Conservation (phyloP, 2,888 invertebrate genomes). For the Portevinia maculata region DNA sequence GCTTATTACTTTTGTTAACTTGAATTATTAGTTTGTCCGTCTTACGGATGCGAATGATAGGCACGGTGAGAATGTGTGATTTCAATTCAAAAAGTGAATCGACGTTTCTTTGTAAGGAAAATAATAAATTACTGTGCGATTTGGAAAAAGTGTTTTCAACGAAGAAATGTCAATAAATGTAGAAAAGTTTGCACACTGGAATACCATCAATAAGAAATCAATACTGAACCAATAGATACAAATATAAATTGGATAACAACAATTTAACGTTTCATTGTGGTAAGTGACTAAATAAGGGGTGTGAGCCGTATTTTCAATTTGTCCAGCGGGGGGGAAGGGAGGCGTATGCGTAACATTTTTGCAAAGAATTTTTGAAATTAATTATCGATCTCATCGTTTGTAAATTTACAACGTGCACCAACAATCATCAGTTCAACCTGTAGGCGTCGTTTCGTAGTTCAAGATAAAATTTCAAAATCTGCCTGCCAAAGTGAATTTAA, state of each 20-base stretch:
- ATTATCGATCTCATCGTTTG: background rate
- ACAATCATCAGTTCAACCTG: background rate
- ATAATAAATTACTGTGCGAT: slow-evolving; percentile 35
- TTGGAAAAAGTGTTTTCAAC: slow-evolving; percentile 3
- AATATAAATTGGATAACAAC: slow-evolving; percentile 22
- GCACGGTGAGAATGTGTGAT: slow-evolving; percentile 16
- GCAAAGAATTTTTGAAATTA: background rate
- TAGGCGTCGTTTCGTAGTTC: background rate
- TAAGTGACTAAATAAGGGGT: slow-evolving; percentile 21
- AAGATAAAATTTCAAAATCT: slow-evolving; percentile 18
- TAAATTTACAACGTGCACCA: background rate
- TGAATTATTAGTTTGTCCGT: background rate
- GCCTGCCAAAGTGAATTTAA: slow-evolving; percentile 1
- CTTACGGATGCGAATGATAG: slow-evolving; percentile 22
- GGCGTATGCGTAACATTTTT: slow-evolving; percentile 40
- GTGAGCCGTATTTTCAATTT: background rate
- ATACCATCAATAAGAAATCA: slow-evolving; percentile 33
- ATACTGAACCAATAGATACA: slow-evolving; percentile 33
- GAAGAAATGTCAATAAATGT: slow-evolving; percentile 21
- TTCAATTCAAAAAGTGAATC: slow-evolving; percentile 11
- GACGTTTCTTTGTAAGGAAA: slow-evolving; percentile 14
- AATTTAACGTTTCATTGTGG: slow-evolving; percentile 13
- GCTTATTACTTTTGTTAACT: background rate
- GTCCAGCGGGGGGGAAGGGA: background rate
- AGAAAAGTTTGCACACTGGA: background rate